These are phyloP conservation scores for Sinonovacula constricta DNA, from an alignment of 1,140 invertebrate species.

Conservation along the genomic window DNA sequence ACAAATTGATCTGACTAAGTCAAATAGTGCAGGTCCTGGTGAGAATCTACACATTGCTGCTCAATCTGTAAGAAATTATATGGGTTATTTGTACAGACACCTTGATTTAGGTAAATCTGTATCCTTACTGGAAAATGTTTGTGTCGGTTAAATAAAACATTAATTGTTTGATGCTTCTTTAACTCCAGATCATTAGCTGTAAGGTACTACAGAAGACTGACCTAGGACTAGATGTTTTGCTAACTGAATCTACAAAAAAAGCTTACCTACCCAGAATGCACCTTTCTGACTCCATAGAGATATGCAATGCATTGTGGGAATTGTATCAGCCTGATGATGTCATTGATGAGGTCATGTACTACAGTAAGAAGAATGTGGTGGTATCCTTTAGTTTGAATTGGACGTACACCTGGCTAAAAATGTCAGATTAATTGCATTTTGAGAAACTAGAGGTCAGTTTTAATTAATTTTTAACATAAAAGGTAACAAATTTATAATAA, in stretches of 20 bases:
- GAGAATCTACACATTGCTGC: too few relatives aligned
- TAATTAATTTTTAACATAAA: constrained; percentile 7
- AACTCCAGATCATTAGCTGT: constrained; percentile 38
- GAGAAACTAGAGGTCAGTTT: constrained; percentile 3
- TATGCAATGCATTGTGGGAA: constrained; percentile 61
- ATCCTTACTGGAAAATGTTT: too few relatives aligned
- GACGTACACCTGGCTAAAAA: too few relatives aligned
- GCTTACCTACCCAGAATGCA: constrained; percentile 72
- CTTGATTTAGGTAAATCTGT: too few relatives aligned
- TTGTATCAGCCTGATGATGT: constrained; percentile 60
- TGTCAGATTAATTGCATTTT: constrained; percentile 2
- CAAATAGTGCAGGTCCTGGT: too few relatives aligned
- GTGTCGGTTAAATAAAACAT: too few relatives aligned
- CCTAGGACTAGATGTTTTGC: constrained; percentile 62
- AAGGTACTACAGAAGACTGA: constrained; percentile 60
- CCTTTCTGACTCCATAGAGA: constrained; percentile 70
- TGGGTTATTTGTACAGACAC: too few relatives aligned
- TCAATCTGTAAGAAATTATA: too few relatives aligned
- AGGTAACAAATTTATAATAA: too few relatives aligned
- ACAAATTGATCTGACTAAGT: too few relatives aligned
- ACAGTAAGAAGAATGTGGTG: constrained; percentile 56
- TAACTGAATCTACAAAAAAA: constrained; percentile 52
- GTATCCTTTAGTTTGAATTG: constrained; percentile 67
- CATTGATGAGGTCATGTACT: constrained; percentile 66
- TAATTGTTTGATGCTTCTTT: too few relatives aligned